phyloP scores from a whole-genome alignment of 2,888 invertebrate genomes.

The Drosophila pseudotakahashii region DNA sequence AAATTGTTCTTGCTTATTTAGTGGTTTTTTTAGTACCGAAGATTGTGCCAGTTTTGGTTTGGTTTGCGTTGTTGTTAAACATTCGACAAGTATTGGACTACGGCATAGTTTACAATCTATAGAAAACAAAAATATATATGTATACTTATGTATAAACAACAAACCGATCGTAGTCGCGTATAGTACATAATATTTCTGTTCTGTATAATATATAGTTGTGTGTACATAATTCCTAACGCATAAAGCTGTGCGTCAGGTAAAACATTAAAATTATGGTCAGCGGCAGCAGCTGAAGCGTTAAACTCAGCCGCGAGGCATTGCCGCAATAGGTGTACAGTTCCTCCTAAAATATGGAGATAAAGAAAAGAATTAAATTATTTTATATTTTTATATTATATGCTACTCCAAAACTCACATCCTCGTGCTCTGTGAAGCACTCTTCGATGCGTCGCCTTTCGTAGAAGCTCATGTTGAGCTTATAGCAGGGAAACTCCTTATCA shows the following conservation, averaged over 20 bases:
- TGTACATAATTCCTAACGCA: constrained; percentile 58
- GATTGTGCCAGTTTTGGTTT: constrained; percentile 64
- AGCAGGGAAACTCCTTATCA: constrained; percentile 88
- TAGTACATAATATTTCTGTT: constrained; percentile 51
- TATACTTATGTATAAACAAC: constrained; percentile 36
- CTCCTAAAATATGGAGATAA: constrained; percentile 68
- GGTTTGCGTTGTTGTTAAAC: constrained; percentile 65
- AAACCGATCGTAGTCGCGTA: constrained; percentile 53
- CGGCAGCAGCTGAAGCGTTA: constrained; percentile 65
- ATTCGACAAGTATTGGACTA: constrained; percentile 75
- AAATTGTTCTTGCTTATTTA: constrained; percentile 54
- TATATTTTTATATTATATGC: neutral
- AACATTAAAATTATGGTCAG: constrained; percentile 73
- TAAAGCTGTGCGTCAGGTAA: constrained; percentile 76
- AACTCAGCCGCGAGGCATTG: constrained; percentile 74
- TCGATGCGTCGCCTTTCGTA: constrained; percentile 88
- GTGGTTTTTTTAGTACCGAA: constrained; percentile 44
- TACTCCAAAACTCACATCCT: constrained; percentile 86
- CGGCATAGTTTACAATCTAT: constrained; percentile 65
- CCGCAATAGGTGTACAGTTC: constrained; percentile 82
- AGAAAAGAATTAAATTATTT: neutral
- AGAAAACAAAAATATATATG: constrained; percentile 34
- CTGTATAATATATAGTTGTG: constrained; percentile 40
- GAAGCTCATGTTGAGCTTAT: constrained; percentile 90
- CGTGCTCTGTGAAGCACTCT: constrained; percentile 91